phyloP scores from a whole-genome alignment of 2,113 vertebrate species.

The Antechinus stuartii region DNA sequence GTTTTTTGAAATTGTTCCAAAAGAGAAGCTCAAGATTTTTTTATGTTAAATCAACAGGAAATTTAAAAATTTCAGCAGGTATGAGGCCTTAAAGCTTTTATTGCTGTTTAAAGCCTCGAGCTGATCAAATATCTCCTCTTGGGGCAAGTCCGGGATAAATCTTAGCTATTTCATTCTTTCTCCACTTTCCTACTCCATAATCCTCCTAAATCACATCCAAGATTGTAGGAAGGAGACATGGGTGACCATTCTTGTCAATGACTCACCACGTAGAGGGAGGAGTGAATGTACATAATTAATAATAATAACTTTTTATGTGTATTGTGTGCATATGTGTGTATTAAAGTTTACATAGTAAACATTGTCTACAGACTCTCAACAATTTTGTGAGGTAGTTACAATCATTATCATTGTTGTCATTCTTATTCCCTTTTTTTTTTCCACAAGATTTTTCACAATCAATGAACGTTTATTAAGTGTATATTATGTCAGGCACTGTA shows the following conservation, averaged over 20 bases:
- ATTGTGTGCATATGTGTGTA: neutral
- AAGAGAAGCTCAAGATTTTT: neutral
- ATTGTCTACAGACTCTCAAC: neutral
- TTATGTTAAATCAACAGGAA: conserved; percentile 15
- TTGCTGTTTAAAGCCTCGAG: neutral
- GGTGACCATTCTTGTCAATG: neutral
- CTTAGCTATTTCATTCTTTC: neutral
- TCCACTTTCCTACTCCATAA: neutral
- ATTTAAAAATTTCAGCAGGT: neutral
- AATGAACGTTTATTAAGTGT: neutral
- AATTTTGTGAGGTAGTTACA: neutral
- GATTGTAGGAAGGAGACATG: neutral
- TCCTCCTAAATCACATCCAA: neutral
- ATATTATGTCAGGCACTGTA: neutral
- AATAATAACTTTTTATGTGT: neutral
- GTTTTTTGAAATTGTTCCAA: neutral
- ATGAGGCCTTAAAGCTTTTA: neutral
- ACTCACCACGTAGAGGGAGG: neutral
- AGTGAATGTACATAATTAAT: neutral
- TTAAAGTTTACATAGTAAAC: neutral
- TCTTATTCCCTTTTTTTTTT: neutral
- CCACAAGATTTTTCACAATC: neutral
- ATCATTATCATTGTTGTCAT: neutral
- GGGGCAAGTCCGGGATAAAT: neutral
- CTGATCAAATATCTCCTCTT: neutral